phyloP scores from a whole-genome alignment of 2,888 invertebrate genomes.

The Tachina fera region DNA sequence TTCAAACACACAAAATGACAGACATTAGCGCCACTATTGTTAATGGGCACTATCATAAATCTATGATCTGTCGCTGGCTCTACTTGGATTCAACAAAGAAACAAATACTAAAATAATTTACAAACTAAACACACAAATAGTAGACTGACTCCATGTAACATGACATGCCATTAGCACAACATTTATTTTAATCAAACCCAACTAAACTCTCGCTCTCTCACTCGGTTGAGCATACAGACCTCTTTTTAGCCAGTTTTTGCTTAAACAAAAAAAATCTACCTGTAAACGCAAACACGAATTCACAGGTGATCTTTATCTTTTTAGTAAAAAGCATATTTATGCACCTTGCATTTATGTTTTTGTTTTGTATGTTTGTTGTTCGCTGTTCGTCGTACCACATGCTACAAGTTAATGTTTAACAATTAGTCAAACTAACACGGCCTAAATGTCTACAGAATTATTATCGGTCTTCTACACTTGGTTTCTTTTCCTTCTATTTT shows the following conservation, averaged over 20 bases:
- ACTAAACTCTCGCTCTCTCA: constrained; percentile 18
- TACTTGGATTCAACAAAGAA: constrained; percentile 45
- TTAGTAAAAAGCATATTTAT: constrained; percentile 48
- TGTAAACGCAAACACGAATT: constrained; percentile 10
- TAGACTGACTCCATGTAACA: constrained; percentile 47
- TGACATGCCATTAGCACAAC: constrained; percentile 71
- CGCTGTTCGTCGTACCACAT: constrained; percentile 49
- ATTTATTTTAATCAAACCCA: constrained; percentile 63
- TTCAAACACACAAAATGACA: constrained; percentile 54
- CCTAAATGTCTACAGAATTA: constrained; percentile 55
- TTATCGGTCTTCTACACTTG: constrained; percentile 47
- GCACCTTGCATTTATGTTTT: constrained; percentile 62
- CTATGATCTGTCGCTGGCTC: constrained; percentile 63
- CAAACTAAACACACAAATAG: constrained; percentile 7
- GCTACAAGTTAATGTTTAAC: constrained; percentile 71
- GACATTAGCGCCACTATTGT: constrained; percentile 69
- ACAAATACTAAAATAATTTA: constrained; percentile 66
- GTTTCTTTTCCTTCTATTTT: not conserved
- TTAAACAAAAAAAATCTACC: constrained; percentile 41
- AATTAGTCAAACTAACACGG: constrained; percentile 70
- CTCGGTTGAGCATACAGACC: not conserved
- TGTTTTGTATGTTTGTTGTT: not conserved
- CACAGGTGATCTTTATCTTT: constrained; percentile 66
- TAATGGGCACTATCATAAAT: constrained; percentile 71
- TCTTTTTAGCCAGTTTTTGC: constrained; percentile 23